phyloP scores from a whole-genome alignment of 2,797 vertebrate species.

The Xenentodon cancila region DNA sequence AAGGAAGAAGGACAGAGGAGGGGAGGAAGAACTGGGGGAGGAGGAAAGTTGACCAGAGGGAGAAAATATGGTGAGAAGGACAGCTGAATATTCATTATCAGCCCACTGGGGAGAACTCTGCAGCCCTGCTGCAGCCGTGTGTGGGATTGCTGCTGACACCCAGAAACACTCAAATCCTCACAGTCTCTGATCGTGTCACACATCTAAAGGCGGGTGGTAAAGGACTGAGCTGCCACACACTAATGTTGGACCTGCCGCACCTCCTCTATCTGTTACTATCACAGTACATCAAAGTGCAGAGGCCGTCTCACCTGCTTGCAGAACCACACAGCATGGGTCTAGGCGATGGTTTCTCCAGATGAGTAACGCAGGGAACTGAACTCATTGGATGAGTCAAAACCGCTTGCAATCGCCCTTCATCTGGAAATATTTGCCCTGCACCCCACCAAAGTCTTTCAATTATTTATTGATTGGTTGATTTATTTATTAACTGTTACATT shows the following conservation, averaged over 20 bases:
- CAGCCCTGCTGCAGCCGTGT: slow-evolving; percentile 22
- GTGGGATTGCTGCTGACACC: slow-evolving; percentile 27
- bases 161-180: slow-evolving; percentile 23
- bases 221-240: slow-evolving; percentile 20
- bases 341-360: slow-evolving; percentile 1
- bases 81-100: slow-evolving; percentile 59
- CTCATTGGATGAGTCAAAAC: slow-evolving; percentile 1
- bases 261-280: slow-evolving; percentile 32
- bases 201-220: slow-evolving; percentile 21
- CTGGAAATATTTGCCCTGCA: too few relatives aligned
- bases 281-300: slow-evolving; percentile 26
- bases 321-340: slow-evolving; percentile 26
- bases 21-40: slow-evolving; percentile 5
- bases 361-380: neutral
- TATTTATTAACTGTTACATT: too few relatives aligned
- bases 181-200: slow-evolving; percentile 17
- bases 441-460: too few relatives aligned
- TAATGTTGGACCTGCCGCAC: slow-evolving; percentile 15
- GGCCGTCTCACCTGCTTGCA: slow-evolving; percentile 22
- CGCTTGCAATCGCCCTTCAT: neutral
- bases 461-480: too few relatives aligned
- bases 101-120: slow-evolving; percentile 34
- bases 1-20: slow-evolving; percentile 21
- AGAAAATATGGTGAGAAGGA: slow-evolving; percentile 42
- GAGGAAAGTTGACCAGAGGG: slow-evolving; percentile 38